Evolutionary conservation across 1,140 invertebrate genomes (phyloP), one percentile per base, ranked within the genome.

Genomic region (Hermetia illucens): DNA sequence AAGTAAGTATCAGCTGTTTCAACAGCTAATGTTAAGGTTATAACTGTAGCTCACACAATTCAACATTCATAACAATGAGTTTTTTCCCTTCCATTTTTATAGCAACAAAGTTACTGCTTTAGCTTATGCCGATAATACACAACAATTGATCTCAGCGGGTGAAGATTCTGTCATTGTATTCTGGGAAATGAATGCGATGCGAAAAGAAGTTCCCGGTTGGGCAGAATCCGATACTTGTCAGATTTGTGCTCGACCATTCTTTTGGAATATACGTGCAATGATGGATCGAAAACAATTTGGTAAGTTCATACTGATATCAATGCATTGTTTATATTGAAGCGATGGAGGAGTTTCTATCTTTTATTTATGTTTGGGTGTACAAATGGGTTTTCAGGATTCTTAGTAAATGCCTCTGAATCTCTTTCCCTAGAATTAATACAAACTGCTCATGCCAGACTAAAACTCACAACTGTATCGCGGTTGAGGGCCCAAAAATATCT

Each of bases 191-290:
- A 75, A 77, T 40, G 75, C 77, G 15, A 75, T 79, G 50, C 70
- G 94, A 34, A 75, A 80, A 57, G 89, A 95, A 77, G 95, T 92
- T 12, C 90, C 93, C 9, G 76, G 77, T 39, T 98, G 95, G 95
- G 72, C 77, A 40, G 91, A 97, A 54, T 81, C 83, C 39, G 91
- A 97, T 62, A 72, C 77, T 21, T 99, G 95, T 61, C 80, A 97
- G 66, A 71, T 88, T 36, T 98, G 95, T 65, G 75, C 78, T 25
- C 71, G 81, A 45, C 95, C 95, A 16, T 98, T 97, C 62, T 98
- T 98, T 61, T 99, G 95, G 94, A 98, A 98, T 63, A 73, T 97
- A 18, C 76, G 84, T 47, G 90, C 86, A 6, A 98, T 99, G 92
- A 91, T 96, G 80, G 89, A 96, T 55, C 85, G 89, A 61, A 83